Percentiles rank a stretch among this genome's conserved stretches.
phyloP scores from a whole-genome alignment of 2,797 vertebrate species.

The Telmatherina bonti region DNA sequence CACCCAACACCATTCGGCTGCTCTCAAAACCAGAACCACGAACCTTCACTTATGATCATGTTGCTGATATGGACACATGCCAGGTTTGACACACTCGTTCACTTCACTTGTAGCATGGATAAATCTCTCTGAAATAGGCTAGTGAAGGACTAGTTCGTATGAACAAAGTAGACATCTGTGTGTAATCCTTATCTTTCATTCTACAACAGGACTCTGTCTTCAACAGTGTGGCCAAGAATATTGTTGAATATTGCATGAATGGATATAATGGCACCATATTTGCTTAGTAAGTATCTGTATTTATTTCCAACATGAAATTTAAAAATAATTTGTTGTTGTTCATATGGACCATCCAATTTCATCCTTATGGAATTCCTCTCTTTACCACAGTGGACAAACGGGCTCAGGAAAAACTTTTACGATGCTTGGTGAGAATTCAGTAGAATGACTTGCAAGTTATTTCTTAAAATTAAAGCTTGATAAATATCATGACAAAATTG shows the following conservation, averaged over 20 bases:
- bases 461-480: not conserved
- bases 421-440: constrained; percentile 91
- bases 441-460: not conserved
- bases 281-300: constrained; percentile 91
- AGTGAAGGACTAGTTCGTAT: not conserved
- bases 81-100: constrained; percentile 82
- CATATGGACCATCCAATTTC: not conserved
- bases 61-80: constrained; percentile 90
- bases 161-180: not conserved
- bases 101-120: not conserved
- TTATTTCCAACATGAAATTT: not conserved
- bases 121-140: not conserved
- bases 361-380: constrained; percentile 5
- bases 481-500: not conserved
- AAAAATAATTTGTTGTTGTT: not conserved
- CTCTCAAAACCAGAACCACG: constrained; percentile 94
- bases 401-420: constrained; percentile 98
- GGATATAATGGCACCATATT: constrained; percentile 99
- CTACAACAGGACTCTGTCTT: constrained; percentile 91
- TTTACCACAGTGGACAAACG: constrained; percentile 90
- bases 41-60: constrained; percentile 93
- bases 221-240: constrained; percentile 91
- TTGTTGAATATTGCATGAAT: constrained; percentile 96
- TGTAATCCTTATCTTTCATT: constrained; percentile 8
- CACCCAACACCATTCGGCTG: constrained; percentile 88